Evolutionary conservation across 2,113 vertebrate genomes (phyloP).

Genomic region (Grus americana): DNA sequence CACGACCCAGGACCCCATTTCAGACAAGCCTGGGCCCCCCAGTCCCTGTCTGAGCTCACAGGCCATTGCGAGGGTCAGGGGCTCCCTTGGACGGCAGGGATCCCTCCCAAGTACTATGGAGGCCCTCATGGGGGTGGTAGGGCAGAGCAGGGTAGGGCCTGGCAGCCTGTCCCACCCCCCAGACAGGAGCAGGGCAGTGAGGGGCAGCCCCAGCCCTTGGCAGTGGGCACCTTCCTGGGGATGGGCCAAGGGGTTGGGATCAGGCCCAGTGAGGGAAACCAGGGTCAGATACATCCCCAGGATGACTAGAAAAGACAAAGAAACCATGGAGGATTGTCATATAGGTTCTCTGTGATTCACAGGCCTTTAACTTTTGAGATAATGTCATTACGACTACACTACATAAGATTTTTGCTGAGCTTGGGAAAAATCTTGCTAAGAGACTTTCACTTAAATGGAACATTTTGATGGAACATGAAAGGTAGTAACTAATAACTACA

Average conservation of each 20-base stretch:
- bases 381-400: neutral
- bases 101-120: neutral
- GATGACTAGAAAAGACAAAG: neutral
- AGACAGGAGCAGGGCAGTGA: neutral
- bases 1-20: neutral
- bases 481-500: neutral
- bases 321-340: neutral
- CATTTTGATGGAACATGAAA: neutral
- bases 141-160: neutral
- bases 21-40: fast-evolving
- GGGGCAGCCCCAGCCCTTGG: no score
- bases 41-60: neutral
- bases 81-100: fast-evolving
- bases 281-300: neutral
- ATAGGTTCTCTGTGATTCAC: neutral
- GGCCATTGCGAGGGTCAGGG: neutral
- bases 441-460: neutral
- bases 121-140: fast-evolving
- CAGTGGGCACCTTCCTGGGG: neutral
- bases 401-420: neutral
- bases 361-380: neutral
- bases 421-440: neutral
- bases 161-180: no score
- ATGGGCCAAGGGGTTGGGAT: fast-evolving
- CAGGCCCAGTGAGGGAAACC: neutral